Conservation (phyloP, 2,797 vertebrate genomes). For the Darevskia nairensis region DNA sequence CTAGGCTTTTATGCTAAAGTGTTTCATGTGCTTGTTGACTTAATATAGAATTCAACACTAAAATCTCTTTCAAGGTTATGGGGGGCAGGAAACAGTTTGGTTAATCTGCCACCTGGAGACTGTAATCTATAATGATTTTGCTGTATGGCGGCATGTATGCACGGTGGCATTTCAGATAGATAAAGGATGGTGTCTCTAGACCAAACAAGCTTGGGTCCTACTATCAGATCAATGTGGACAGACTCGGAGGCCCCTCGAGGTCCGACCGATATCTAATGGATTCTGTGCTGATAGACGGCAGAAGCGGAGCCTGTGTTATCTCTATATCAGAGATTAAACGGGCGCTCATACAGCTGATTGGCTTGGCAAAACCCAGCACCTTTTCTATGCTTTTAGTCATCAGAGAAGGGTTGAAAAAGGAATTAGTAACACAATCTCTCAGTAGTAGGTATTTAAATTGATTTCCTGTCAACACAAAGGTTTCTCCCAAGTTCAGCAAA, state of each 20-base stretch:
- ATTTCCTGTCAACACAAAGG: conserved; percentile 76
- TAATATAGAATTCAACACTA: not conserved
- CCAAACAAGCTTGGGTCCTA: conserved; percentile 16
- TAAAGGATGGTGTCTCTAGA: conserved; percentile 17
- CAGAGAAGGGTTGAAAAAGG: conserved; percentile 66
- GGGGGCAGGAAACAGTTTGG: too few relatives aligned
- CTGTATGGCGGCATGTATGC: conserved; percentile 23
- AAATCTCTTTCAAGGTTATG: conserved; percentile 17
- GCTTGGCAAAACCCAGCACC: conserved; percentile 50
- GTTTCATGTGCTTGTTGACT: not conserved
- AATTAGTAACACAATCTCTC: conserved; percentile 76
- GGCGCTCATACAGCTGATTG: conserved; percentile 61
- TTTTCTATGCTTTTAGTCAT: conserved; percentile 67
- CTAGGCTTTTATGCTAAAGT: not conserved
- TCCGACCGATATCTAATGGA: conserved; percentile 13
- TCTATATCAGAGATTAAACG: conserved; percentile 36
- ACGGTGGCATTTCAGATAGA: conserved; percentile 22
- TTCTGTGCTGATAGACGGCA: not conserved
- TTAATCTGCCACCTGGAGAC: conserved; percentile 22
- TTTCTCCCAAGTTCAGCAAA: conserved; percentile 76
- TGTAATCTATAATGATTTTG: conserved; percentile 29
- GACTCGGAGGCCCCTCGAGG: not conserved
- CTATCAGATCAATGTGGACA: conserved; percentile 33
- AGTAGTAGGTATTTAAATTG: conserved; percentile 75
- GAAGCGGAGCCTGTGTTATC: conserved; percentile 18